phyloP scores from a whole-genome alignment of 1,140 invertebrate species.

The Ceratoteleas bidentatus region DNA sequence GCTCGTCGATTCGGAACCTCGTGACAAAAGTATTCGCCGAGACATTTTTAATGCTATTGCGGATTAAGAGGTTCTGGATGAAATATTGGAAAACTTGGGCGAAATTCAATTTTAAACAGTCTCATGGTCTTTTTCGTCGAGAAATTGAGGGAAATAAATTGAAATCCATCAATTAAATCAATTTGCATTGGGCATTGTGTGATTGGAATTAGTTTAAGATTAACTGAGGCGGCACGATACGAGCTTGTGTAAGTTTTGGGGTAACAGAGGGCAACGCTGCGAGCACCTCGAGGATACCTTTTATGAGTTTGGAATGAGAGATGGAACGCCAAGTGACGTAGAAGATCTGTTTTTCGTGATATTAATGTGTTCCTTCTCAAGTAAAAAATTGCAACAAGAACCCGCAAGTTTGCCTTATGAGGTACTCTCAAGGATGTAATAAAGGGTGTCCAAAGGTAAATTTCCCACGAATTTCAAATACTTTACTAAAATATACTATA shows the following conservation, averaged over 20 bases:
- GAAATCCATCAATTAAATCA: constrained; percentile 22
- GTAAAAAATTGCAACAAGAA: too few species aligned
- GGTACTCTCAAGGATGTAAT: too few species aligned
- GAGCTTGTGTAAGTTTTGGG: not conserved
- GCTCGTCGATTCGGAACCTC: not conserved
- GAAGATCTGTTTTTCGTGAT: too few species aligned
- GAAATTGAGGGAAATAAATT: constrained; percentile 7
- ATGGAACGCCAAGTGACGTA: too few species aligned
- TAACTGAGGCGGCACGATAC: too few species aligned
- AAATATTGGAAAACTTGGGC: constrained; percentile 11
- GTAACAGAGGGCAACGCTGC: not conserved
- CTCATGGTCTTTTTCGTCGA: not conserved
- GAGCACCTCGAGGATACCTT: not conserved
- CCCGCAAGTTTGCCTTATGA: too few species aligned
- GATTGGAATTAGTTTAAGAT: constrained; percentile 15
- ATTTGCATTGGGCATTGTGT: not conserved
- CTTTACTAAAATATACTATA: too few species aligned
- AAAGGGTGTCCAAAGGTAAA: too few species aligned
- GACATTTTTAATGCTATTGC: not conserved
- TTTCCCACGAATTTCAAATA: too few species aligned
- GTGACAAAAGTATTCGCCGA: not conserved
- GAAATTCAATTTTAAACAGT: constrained; percentile 17
- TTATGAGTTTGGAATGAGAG: too few species aligned
- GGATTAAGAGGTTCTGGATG: not conserved
- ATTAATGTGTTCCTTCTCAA: too few species aligned